Base-by-base conservation (phyloP, 2,113 vertebrate genomes). In the Jacana jacana region DNA sequence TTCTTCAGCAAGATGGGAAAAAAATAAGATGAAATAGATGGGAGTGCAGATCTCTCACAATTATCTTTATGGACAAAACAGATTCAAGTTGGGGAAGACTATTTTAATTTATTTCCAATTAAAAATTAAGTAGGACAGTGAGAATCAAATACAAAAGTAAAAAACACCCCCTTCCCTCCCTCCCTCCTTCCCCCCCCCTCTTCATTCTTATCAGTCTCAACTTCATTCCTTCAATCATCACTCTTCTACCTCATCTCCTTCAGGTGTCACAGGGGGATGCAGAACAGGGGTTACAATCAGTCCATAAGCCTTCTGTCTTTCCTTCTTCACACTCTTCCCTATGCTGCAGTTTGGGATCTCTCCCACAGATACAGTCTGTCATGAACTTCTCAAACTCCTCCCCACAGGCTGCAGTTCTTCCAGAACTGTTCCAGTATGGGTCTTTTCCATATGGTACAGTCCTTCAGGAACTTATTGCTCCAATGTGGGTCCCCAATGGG, bases 231-330 rank as follows among this genome's bases (percentile, higher is more conserved):
- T 81, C 20, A 37, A 44, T 66, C 30, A 44, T 13, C 52, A 23
- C 8, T 23, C 44, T 31, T 49, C 57, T 24, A 49, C 15, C 11
- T 61, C 44, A n/a, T 31, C 11, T 77, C 5, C 14, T 16, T 8
- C 2, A 2, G 17, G 9, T n/a, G 54, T 6, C 1, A 1, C 31
- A 60, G 14, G 10, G 15, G 24, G 8, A 10, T 48, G 42, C 13
- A 19, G 19, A 37, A 37, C 17, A 7, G 8, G 13, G 10, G 23
- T 40, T 42, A n/a, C n/a, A 17, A 14, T 48, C 25, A 48, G n/a
- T 49, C n/a, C 73, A 8, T 14, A 77, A 48, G 40, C 10, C 54
- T 76, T 76, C 57, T 39, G 42, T 20, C 2, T 11, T 77, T 48
- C n/a, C 42, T 60, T 60, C 33, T 76, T 76, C 73, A 76, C 14